These are phyloP conservation scores for Aldrovandia affinis DNA, from an alignment of 2,797 vertebrate genomes.

Conservation along the genomic window DNA sequence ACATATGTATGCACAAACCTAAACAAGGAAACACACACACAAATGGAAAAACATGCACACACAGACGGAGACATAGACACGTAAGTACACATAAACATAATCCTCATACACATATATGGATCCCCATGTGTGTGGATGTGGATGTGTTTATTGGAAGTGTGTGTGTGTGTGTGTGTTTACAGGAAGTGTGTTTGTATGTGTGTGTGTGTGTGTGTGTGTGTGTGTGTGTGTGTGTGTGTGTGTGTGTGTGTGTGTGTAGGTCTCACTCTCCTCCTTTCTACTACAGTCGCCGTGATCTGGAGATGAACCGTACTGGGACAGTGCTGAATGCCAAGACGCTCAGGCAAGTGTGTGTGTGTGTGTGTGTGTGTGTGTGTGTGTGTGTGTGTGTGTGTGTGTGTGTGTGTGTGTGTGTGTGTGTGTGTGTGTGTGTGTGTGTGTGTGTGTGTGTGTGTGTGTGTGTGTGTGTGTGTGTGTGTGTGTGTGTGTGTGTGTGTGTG, in stretches of 20 bases:
- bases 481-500: conserved; percentile 17
- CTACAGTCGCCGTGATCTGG: conserved; percentile 90
- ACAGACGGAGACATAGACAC: conserved; percentile 2
- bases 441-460: conserved; percentile 10
- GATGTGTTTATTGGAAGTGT: no score
- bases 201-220: background rate
- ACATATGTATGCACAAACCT: conserved; percentile 18
- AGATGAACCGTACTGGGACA: conserved; percentile 91
- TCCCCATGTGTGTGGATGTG: no score
- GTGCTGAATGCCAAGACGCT: conserved; percentile 91
- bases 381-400: background rate
- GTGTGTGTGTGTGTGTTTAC: background rate
- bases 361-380: background rate
- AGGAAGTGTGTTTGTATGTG: no score
- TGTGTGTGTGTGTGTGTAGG: background rate
- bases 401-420: background rate
- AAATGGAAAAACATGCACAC: conserved; percentile 4
- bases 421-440: no score
- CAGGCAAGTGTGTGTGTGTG: conserved; percentile 73
- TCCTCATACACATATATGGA: background rate
- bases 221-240: conserved; percentile 18
- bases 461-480: background rate
- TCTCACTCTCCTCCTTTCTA: background rate
- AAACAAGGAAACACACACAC: no score
- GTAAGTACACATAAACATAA: background rate